phyloP scores from a whole-genome alignment of 2,113 vertebrate genomes.

The Herpetotheres cachinnans region DNA sequence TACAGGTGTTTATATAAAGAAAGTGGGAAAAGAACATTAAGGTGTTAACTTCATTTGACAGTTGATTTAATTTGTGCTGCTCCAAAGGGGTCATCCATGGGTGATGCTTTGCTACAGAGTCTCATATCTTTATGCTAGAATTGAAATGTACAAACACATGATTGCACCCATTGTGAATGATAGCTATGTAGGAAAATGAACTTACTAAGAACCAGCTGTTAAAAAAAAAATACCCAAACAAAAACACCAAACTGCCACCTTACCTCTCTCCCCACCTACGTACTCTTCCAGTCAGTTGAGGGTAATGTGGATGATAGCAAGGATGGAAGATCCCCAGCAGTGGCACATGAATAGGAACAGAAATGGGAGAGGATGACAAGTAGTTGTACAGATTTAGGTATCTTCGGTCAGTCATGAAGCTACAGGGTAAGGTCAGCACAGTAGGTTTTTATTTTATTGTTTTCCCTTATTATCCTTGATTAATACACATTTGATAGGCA shows the following conservation, averaged over 20 bases:
- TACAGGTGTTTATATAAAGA: background rate
- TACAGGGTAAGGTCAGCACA: background rate
- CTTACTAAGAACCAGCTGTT: background rate
- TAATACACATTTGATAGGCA: background rate
- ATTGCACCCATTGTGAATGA: background rate
- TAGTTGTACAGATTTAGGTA: background rate
- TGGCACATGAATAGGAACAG: background rate
- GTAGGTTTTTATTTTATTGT: background rate
- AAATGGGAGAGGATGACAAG: background rate
- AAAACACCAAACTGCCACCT: background rate
- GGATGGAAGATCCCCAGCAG: background rate
- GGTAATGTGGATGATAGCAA: background rate
- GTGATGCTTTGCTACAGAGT: background rate
- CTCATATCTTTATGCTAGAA: background rate
- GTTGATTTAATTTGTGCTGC: background rate
- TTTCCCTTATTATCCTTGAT: background rate
- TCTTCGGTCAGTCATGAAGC: background rate
- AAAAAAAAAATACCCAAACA: background rate
- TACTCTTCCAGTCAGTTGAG: background rate
- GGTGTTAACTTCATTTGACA: background rate
- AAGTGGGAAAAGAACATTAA: background rate
- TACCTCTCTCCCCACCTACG: background rate
- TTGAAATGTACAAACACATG: background rate
- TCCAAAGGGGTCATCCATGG: background rate
- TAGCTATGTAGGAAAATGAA: background rate